These are phyloP conservation scores for Lepidocyrtinus sp. DNA, from an alignment of 2,888 invertebrate species.

Conservation along the genomic window DNA sequence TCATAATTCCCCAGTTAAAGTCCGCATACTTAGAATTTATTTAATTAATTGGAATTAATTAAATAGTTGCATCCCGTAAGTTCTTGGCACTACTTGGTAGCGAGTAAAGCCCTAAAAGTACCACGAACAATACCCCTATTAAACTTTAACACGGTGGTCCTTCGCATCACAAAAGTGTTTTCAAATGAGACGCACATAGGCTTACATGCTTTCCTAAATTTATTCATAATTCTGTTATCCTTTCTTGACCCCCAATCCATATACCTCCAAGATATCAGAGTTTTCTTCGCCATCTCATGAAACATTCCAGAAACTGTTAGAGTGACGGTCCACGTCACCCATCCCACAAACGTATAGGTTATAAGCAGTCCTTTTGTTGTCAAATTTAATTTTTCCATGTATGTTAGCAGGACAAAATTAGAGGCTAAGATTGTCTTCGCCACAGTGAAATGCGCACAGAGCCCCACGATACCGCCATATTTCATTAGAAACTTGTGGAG, in stretches of 20 bases:
- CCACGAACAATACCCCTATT: neutral
- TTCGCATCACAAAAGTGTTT: neutral
- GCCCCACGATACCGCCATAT: no score
- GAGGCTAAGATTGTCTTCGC: no score
- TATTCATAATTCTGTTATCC: neutral
- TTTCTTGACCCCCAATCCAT: neutral
- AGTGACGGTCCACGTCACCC: neutral
- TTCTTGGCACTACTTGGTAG: no score
- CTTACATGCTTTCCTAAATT: conserved; percentile 21
- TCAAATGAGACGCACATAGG: neutral
- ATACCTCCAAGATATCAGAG: conserved; percentile 1
- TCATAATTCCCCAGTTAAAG: no score
- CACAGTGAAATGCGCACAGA: no score
- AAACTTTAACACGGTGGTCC: neutral
- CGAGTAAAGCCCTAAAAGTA: conserved; percentile 11
- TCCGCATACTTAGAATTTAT: no score
- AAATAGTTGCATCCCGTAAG: no score
- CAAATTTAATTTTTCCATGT: no score
- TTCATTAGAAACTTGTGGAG: no score
- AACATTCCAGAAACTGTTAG: neutral
- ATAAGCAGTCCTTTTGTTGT: no score
- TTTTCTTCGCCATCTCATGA: neutral
- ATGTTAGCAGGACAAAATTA: no score
- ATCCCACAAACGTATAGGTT: neutral
- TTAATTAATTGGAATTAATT: no score